Base-by-base conservation (phyloP, 2,888 invertebrate genomes). In the Eristalis tenax region DNA sequence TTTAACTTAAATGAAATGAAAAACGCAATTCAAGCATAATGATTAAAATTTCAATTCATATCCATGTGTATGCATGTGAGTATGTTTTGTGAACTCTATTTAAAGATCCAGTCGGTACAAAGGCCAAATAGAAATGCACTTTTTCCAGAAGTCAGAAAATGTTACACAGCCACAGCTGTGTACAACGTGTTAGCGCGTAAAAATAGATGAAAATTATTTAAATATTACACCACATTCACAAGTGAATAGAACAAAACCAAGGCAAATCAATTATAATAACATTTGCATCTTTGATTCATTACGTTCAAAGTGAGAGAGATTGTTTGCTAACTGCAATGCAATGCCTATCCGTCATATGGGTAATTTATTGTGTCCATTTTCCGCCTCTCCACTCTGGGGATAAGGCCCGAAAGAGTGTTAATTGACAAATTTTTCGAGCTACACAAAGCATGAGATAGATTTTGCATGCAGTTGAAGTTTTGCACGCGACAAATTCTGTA, bases 371-470 rank as follows among this genome's bases (percentile, higher is more conserved):
- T 68, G 79, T 40, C 78, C 85, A 85, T 73, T 85, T 80, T 66
- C 80, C 80, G 57, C 68, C 78, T 64, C 73, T 66, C 1, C 73
- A 86, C 28, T 63, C 71, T 40, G 61, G 76, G 71, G 35, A 28
- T 22, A 35, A 65, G 69, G 61, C 57, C 73, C 63, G 43, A 80
- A 83, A 87, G 79, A 87, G 80, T 83, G 87, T 87, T 87, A 87
- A 87, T 87, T 87, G 87, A 87, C 87, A 87, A 87, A 87, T 87
- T 87, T 87, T 87, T 87, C 87, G 87, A 87, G 87, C 83, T 87
- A 87, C 79, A 87, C 87, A 87, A 87, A 87, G 87, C 87, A 87
- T 87, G 87, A 87, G 83, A 87, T 87, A 50, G 87, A 87, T 87
- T 87, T 87, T 87, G 87, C 87, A 87, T 87, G 87, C 61, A 64